Evolutionary conservation across 2,113 vertebrate species (phyloP).

Genomic region (Perca flavescens): DNA sequence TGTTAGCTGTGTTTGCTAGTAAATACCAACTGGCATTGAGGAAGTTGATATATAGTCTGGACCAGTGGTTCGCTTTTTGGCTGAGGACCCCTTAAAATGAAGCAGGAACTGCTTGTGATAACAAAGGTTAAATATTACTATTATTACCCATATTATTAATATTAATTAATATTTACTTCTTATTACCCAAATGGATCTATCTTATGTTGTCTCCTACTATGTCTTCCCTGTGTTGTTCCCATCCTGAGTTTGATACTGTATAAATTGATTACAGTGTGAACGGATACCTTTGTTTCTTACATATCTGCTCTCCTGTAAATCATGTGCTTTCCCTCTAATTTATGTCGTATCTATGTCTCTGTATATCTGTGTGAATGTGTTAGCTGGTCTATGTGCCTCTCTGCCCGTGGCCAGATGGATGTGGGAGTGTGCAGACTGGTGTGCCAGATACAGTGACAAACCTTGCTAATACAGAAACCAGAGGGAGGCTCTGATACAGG

Average conservation of each 20-base stretch:
- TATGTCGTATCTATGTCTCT: background rate
- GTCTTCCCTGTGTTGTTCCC: background rate
- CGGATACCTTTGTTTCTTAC: background rate
- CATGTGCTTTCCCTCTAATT: background rate
- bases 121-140: no score
- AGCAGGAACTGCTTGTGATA: background rate
- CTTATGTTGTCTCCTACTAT: background rate
- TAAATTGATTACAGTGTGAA: background rate
- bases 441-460: conserved; percentile 54
- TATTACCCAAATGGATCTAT: background rate
- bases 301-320: background rate
- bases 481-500: conserved; percentile 38
- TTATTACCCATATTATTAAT: no score
- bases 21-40: background rate
- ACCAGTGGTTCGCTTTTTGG: background rate
- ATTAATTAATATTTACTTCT: background rate
- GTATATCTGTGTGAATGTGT: conserved; percentile 28
- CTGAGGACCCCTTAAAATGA: background rate
- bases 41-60: background rate
- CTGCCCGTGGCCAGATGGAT: conserved; percentile 70
- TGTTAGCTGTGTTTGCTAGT: background rate
- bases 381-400: conserved; percentile 31
- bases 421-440: conserved; percentile 65
- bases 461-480: conserved; percentile 34
- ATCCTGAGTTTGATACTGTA: background rate